Percentiles rank a stretch among this genome's conserved stretches.
phyloP scores from a whole-genome alignment of 1,140 invertebrate genomes.

The Cydia amplana region DNA sequence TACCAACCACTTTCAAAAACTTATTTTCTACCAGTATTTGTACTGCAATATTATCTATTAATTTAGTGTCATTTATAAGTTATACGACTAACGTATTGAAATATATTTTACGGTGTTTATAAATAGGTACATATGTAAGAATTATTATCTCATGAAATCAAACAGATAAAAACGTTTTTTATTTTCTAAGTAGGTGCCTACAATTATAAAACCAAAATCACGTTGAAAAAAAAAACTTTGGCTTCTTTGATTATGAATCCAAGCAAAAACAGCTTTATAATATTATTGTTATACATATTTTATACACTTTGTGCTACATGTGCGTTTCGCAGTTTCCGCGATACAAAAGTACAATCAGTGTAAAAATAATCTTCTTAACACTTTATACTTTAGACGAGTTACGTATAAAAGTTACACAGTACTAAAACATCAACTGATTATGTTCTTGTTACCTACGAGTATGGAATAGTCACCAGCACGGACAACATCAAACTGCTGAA shows the following conservation, averaged over 20 bases:
- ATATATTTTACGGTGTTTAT: neutral
- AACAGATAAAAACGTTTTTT: neutral
- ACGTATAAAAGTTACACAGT: constrained; percentile 68
- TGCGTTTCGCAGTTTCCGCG: constrained; percentile 54
- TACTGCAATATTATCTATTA: constrained; percentile 46
- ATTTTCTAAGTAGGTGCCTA: neutral
- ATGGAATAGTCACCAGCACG: constrained; percentile 49
- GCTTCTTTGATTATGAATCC: neutral
- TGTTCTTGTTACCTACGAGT: constrained; percentile 43
- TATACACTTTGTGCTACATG: constrained; percentile 57
- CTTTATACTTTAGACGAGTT: constrained; percentile 50
- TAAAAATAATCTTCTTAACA: constrained; percentile 62
- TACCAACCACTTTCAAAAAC: constrained; percentile 24
- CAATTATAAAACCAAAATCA: neutral
- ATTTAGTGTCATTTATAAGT: constrained; percentile 16
- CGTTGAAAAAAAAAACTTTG: neutral
- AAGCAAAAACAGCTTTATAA: constrained; percentile 7
- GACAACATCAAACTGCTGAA: constrained; percentile 65
- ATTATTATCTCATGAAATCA: neutral
- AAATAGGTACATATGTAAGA: neutral
- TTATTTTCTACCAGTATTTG: constrained; percentile 50
- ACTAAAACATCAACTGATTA: constrained; percentile 50
- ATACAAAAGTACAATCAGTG: constrained; percentile 50
- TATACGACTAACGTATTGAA: constrained; percentile 26
- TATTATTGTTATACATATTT: constrained; percentile 11